Percentiles rank a stretch among this genome's conserved stretches.
phyloP scores from a whole-genome alignment of 2,797 vertebrate genomes.

The Petrocephalus sullivani region DNA sequence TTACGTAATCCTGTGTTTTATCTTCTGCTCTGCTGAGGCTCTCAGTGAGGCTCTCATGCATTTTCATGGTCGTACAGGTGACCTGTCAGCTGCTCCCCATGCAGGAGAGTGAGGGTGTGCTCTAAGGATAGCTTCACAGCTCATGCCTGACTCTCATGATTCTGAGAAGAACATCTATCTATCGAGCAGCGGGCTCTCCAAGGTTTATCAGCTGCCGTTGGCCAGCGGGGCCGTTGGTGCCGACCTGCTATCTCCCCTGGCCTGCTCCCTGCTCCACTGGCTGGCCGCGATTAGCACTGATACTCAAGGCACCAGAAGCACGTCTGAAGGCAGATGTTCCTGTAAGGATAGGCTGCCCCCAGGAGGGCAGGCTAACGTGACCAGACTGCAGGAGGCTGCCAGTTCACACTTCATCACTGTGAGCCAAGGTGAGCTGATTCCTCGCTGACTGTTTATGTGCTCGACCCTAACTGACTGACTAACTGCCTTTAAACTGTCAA shows the following conservation, averaged over 20 bases:
- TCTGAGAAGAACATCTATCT: conserved; percentile 40
- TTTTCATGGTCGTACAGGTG: background rate
- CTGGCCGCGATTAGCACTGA: conserved; percentile 51
- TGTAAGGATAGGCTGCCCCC: background rate
- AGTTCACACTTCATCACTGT: background rate
- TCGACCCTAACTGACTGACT: background rate
- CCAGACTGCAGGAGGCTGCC: background rate
- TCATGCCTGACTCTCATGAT: conserved; percentile 24
- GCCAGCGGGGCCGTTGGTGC: conserved; percentile 56
- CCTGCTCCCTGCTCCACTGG: conserved; percentile 40
- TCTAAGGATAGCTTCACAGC: background rate
- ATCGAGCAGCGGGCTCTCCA: conserved; percentile 34
- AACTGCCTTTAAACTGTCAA: background rate
- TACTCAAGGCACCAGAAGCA: background rate
- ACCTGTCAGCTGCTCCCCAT: background rate
- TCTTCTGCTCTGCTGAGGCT: background rate
- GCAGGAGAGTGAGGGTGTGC: background rate
- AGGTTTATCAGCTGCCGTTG: conserved; percentile 55
- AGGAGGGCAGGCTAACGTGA: background rate
- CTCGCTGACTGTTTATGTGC: background rate
- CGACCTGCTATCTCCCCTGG: conserved; percentile 49
- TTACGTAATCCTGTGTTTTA: background rate
- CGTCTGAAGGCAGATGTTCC: background rate
- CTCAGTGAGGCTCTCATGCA: background rate
- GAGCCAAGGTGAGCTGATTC: background rate